Percentiles rank a stretch among this genome's conserved stretches.
Conservation (phyloP, 2,113 vertebrate species). For the Poeciliopsis occidentalis region DNA sequence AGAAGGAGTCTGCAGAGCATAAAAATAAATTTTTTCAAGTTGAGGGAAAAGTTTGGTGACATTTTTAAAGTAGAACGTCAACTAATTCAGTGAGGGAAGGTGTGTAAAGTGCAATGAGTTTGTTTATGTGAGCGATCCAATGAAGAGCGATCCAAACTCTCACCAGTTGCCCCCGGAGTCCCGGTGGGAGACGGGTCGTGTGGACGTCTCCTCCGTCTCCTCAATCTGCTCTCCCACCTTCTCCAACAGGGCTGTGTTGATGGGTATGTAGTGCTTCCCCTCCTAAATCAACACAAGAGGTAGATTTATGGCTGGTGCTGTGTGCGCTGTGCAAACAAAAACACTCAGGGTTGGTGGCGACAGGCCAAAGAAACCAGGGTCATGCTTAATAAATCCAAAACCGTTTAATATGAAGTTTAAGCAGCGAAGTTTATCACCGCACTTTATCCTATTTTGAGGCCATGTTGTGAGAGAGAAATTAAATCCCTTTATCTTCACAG, state of each 20-base stretch:
- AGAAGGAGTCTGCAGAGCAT: background rate
- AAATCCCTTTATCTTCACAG: background rate
- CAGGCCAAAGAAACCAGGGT: constrained; percentile 54
- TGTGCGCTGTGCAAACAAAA: constrained; percentile 13
- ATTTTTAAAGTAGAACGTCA: background rate
- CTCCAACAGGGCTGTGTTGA: constrained; percentile 87
- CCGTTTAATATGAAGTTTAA: constrained; percentile 18
- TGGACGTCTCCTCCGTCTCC: constrained; percentile 77
- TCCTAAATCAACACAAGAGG: constrained; percentile 78
- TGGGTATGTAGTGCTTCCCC: constrained; percentile 93
- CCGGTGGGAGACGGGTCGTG: constrained; percentile 76
- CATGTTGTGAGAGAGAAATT: background rate
- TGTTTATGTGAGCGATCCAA: constrained; percentile 1
- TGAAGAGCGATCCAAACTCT: constrained; percentile 47
- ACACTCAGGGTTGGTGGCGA: constrained; percentile 21
- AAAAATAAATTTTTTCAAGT: background rate
- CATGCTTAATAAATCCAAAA: constrained; percentile 40
- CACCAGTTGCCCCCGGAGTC: constrained; percentile 84
- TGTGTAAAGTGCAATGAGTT: background rate
- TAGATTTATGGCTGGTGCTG: constrained; percentile 16
- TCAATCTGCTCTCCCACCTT: constrained; percentile 77
- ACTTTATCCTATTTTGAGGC: constrained; percentile 34
- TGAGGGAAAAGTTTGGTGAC: background rate
- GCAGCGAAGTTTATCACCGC: constrained; percentile 19
- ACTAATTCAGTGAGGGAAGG: background rate